Base-by-base conservation (phyloP, 2,888 invertebrate species). In the Drosophila yooni region DNA sequence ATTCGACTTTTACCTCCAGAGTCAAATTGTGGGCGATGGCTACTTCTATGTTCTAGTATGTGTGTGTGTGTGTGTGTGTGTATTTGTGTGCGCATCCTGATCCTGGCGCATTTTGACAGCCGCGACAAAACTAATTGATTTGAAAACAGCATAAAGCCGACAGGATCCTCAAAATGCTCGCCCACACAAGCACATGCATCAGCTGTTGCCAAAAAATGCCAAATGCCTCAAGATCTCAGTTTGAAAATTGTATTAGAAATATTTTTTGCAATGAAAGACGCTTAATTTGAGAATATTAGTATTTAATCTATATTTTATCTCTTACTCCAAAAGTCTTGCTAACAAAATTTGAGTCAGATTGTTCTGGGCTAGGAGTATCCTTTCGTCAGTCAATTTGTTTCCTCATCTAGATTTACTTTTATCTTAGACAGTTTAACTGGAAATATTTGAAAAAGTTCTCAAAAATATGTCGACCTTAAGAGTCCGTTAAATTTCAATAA, bases 71-170 rank as follows among this genome's bases (percentile, higher is more conserved):
- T 40, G n/a, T 4, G n/a, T 40, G 40, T 43, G 10, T 43, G 31
- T 40, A 31, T 27, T 38, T 53, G 68, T 63, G 52, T 46, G 50
- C 70, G 50, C 31, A 48, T 56, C 58, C 62, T 68, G 65, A 76
- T 76, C 74, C 68, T 73, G 68, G 70, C 70, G 89, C 90, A 91
- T 91, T 92, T 90, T 92, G 92, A 91, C 92, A 92, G 88, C 88
- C 88, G 91, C 90, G 90, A 92, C 92, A 93, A 93, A 92, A 92
- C 92, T 92, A 93, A 93, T 93, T 93, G 93, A 93, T 92, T 93
- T 92, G 88, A 91, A 92, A 91, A 90, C 88, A 86, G 85, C 67
- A 46, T 83, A 88, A 92, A 92, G 74, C 89, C 90, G 83, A 79
- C 71, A 79, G 76, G 72, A 76, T 79, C 58, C 61, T 67, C 58